Base-by-base conservation (phyloP, 2,888 invertebrate species). In the Coenonympha arcania region DNA sequence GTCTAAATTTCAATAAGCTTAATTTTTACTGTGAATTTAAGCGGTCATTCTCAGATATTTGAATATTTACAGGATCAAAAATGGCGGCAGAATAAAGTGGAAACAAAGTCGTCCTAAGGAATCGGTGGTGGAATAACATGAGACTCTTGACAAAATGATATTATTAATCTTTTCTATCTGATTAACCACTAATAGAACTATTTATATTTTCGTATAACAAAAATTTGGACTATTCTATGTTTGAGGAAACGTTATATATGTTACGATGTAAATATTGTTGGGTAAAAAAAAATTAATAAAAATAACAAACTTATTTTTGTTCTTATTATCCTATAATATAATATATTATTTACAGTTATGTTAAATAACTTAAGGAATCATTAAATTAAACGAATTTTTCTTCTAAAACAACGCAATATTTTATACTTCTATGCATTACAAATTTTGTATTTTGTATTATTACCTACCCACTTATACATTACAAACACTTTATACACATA, bases 1-100 rank as follows among this genome's bases (percentile, higher is more conserved):
- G n/a, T n/a, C n/a, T n/a, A n/a, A n/a, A n/a, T n/a, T n/a, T n/a
- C n/a, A n/a, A n/a, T n/a, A n/a, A n/a, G n/a, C n/a, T n/a, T n/a
- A n/a, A n/a, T n/a, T n/a, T n/a, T n/a, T n/a, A n/a, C n/a, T n/a
- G n/a, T n/a, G n/a, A n/a, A n/a, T 41, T 41, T 30, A 30, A 42
- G 30, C 3, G 2, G 20, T 6, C 2, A 13, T 4, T 16, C 34
- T 52, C 4, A 44, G 11, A 11, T 41, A 34, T 52, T 57, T 57
- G 47, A 49, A 50, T 59, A 62, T 71, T 85, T 84, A 61, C 85
- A 85, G 85, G 85, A 85, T 61, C 85, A 82, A 69, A 85, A 84
- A 68, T 85, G 85, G 85, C 71, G 85, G 67, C 83, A 81, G 66
- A 83, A 77, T 71, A 85, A 83, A 75, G 64, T 69, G 65, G 84